Conservation (phyloP, 2,113 vertebrate species). For the Mesembrinibis cayennensis region DNA sequence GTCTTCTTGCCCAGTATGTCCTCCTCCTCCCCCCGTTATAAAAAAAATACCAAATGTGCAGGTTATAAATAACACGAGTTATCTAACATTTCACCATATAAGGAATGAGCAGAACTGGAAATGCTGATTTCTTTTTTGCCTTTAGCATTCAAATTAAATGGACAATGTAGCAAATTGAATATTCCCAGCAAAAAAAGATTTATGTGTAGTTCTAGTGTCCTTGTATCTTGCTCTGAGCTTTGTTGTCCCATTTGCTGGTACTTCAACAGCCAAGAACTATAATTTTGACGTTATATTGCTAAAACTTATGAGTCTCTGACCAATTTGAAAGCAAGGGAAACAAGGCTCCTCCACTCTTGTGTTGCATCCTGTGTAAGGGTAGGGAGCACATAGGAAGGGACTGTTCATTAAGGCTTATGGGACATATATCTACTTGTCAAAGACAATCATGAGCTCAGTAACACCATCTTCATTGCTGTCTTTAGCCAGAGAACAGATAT, state of each 20-base stretch:
- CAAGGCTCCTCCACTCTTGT: background rate
- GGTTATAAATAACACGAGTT: slow-evolving; percentile 65
- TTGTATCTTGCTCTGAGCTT: background rate
- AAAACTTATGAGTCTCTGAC: background rate
- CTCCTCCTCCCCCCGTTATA: slow-evolving; percentile 11
- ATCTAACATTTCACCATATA: slow-evolving; percentile 68
- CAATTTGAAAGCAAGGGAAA: background rate
- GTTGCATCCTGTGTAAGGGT: fast-evolving
- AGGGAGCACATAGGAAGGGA: background rate
- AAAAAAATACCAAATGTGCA: slow-evolving; percentile 56
- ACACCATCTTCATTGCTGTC: background rate
- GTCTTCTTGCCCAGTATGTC: slow-evolving; percentile 26
- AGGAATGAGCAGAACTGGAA: slow-evolving; percentile 52
- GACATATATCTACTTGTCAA: background rate
- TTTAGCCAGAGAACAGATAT: background rate
- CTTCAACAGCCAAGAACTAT: background rate
- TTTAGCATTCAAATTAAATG: slow-evolving; percentile 30
- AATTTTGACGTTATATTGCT: background rate
- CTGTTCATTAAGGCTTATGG: background rate
- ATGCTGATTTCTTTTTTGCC: slow-evolving; percentile 49
- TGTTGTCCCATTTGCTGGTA: background rate
- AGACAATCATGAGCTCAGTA: background rate
- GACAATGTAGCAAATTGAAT: background rate
- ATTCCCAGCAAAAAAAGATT: background rate
- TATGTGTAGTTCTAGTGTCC: background rate